A percentile compares a stretch with the other conserved stretches of the same genome.
Evolutionary conservation across 2,113 vertebrate species (phyloP).

Genomic region (Emydura subglobosa): DNA sequence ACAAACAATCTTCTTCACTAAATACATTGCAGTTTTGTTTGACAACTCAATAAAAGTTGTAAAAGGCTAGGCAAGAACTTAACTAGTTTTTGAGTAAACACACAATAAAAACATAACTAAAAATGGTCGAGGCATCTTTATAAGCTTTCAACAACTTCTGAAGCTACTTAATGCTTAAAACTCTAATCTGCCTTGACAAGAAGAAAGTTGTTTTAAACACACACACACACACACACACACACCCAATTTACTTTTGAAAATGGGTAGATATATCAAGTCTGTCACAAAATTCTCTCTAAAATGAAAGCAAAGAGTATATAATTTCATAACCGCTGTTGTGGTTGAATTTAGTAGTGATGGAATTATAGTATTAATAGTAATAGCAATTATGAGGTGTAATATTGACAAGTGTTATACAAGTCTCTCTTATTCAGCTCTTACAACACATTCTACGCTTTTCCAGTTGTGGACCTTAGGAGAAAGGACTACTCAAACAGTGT

Average conservation of each 20-base stretch:
- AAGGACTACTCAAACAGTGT: no score
- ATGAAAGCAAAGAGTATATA: background rate
- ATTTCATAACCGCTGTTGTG: background rate
- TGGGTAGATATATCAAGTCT: background rate
- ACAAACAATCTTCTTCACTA: background rate
- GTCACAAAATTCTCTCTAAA: background rate
- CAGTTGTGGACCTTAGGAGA: background rate
- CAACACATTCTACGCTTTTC: background rate
- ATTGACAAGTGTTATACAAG: background rate
- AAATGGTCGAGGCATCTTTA: background rate
- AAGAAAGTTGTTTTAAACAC: background rate
- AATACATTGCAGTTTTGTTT: background rate
- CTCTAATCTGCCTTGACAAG: background rate
- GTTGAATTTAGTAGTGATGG: background rate
- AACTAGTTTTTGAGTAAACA: background rate
- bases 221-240: no score
- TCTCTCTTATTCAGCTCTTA: background rate
- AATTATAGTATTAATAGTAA: background rate
- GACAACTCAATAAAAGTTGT: background rate
- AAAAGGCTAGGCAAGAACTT: background rate
- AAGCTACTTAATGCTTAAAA: fast-evolving
- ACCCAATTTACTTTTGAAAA: background rate
- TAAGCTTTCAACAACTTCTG: background rate
- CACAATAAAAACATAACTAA: background rate
- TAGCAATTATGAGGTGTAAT: background rate